A percentile compares a stretch with the other conserved stretches of the same genome.
Conservation (phyloP, 2,888 invertebrate species). For the Erynnis tages region DNA sequence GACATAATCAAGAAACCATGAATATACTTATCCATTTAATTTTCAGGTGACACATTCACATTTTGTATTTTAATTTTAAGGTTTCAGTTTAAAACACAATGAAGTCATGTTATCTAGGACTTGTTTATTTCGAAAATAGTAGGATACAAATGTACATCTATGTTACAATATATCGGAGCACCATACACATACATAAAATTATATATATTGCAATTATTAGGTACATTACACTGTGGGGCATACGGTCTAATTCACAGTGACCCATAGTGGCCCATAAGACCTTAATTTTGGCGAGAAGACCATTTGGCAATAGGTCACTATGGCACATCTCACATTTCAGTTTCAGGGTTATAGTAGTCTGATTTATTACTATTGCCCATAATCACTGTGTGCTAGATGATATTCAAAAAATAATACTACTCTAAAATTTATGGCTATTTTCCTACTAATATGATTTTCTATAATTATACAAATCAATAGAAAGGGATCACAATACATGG, state of each 20-base stretch:
- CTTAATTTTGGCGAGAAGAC: no score
- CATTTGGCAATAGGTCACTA: not conserved
- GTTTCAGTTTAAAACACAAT: not conserved
- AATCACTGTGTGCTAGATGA: not conserved
- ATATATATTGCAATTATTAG: conserved; percentile 22
- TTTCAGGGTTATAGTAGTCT: no score
- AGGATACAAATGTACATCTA: conserved; percentile 75
- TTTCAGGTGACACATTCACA: no score
- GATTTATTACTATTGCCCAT: no score
- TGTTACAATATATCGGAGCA: conserved; percentile 69
- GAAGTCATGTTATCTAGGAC: conserved; percentile 43
- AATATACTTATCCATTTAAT: no score
- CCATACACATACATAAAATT: conserved; percentile 60
- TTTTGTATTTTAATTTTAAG: not conserved
- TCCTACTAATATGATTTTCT: conserved; percentile 10
- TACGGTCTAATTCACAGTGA: not conserved
- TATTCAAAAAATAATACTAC: conserved; percentile 5
- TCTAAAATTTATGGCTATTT: conserved; percentile 22
- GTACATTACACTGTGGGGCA: conserved; percentile 23
- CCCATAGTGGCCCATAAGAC: not conserved
- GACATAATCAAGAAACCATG: no score
- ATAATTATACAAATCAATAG: conserved; percentile 5
- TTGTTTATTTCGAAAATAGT: conserved; percentile 73
- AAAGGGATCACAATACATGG: conserved; percentile 13
- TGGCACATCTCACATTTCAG: not conserved